Conservation (phyloP, 2,113 vertebrate genomes). For the Platanista minor region DNA sequence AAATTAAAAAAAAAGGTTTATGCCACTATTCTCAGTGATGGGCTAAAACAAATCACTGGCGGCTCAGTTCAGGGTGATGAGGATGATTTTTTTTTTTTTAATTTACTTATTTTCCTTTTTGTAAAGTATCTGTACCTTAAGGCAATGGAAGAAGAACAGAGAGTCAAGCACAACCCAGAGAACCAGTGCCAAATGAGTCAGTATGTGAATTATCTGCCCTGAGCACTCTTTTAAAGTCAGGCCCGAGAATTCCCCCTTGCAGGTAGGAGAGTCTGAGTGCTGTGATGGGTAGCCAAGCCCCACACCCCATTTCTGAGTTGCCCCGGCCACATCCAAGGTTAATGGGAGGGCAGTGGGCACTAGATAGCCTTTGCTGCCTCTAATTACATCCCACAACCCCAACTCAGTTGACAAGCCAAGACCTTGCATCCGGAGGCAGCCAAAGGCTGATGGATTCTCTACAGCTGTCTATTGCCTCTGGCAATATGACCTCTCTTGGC, state of each 20-base stretch:
- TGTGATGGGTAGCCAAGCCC: not conserved
- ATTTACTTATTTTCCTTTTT: not conserved
- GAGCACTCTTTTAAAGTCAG: not conserved
- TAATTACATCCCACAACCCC: not conserved
- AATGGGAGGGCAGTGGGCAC: not conserved
- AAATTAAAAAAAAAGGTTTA: not conserved
- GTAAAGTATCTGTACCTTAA: not conserved
- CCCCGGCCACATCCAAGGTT: not conserved
- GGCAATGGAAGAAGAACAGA: not conserved
- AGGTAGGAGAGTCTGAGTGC: not conserved
- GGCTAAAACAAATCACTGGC: not conserved
- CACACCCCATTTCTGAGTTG: not conserved
- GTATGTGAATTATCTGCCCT: not conserved
- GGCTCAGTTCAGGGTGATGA: not conserved
- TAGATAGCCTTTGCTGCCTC: not conserved
- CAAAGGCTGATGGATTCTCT: not conserved
- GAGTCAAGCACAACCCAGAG: not conserved
- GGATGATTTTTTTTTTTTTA: not conserved
- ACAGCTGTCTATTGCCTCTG: not conserved
- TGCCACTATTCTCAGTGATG: not conserved
- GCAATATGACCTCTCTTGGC: not conserved
- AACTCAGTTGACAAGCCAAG: not conserved
- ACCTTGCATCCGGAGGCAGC: not conserved
- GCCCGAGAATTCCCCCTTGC: not conserved
- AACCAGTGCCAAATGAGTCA: not conserved